phyloP scores from a whole-genome alignment of 2,797 vertebrate species.

The Sparus aurata region DNA sequence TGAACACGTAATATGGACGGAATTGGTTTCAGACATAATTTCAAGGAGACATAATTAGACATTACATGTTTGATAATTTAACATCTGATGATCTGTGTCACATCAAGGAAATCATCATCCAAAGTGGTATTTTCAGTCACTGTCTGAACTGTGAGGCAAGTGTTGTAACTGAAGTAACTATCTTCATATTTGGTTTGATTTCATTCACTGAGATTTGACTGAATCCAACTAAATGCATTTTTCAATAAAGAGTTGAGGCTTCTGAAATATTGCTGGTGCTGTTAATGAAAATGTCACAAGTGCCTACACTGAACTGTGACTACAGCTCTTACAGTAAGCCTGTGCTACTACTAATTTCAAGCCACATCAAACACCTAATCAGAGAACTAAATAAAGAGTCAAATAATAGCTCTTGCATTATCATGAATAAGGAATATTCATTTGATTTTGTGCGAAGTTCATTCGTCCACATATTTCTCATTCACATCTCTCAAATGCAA shows the following conservation, averaged over 20 bases:
- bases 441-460: constrained; percentile 23
- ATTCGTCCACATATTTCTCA: constrained; percentile 46
- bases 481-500: constrained; percentile 4
- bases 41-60: neutral
- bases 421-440: constrained; percentile 37
- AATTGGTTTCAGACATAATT: neutral
- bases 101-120: neutral
- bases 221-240: neutral
- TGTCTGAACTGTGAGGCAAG: neutral
- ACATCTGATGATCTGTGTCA: neutral
- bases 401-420: constrained; percentile 48
- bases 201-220: neutral
- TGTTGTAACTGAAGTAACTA: neutral
- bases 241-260: neutral
- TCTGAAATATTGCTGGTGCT: constrained; percentile 3
- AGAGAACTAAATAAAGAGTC: constrained; percentile 43
- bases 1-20: neutral
- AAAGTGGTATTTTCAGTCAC: neutral
- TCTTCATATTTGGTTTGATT: neutral
- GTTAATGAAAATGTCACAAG: constrained; percentile 18
- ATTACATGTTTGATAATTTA: neutral
- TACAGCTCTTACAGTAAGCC: neutral
- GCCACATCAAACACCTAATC: constrained; percentile 60
- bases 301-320: constrained; percentile 11
- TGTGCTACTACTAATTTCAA: constrained; percentile 55